Conservation (phyloP, 1,140 invertebrate species). For the Piezodorus guildinii region DNA sequence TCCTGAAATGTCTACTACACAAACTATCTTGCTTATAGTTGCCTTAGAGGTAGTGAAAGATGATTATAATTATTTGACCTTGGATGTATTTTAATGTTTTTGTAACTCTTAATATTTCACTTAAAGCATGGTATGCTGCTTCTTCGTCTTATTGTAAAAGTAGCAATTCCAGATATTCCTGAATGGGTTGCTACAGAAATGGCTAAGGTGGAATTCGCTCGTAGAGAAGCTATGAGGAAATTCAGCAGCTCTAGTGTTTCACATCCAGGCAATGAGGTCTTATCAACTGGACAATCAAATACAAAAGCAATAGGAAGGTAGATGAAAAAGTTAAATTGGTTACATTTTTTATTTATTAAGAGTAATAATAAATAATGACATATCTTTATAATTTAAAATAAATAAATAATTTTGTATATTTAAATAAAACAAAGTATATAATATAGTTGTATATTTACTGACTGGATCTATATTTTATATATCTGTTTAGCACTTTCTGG, state of each 20-base stretch:
- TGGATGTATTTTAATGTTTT: too few relatives aligned
- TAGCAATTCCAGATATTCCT: conserved; percentile 83
- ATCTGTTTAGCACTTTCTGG: too few relatives aligned
- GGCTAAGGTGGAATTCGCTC: conserved; percentile 70
- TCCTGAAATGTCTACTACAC: conserved; percentile 70
- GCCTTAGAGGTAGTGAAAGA: conserved; percentile 51
- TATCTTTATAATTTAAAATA: too few relatives aligned
- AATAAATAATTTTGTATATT: too few relatives aligned
- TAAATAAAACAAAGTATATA: too few relatives aligned
- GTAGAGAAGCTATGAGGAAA: conserved; percentile 51
- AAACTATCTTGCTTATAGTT: conserved; percentile 79
- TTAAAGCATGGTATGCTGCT: conserved; percentile 73
- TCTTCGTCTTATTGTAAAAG: conserved; percentile 65
- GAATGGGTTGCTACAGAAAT: conserved; percentile 81
- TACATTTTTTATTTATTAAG: too few relatives aligned
- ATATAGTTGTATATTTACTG: too few relatives aligned
- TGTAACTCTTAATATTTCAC: too few relatives aligned
- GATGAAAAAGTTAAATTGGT: background rate
- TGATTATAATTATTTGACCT: too few relatives aligned
- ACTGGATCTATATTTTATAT: too few relatives aligned
- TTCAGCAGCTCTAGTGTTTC: conserved; percentile 37
- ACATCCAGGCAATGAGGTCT: conserved; percentile 16
- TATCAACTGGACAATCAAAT: background rate
- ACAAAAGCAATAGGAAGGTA: conserved; percentile 6
- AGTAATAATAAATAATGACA: too few relatives aligned